These are phyloP conservation scores for Sebastolobus alascanus DNA, from an alignment of 2,797 vertebrate genomes.

Conservation along the genomic window DNA sequence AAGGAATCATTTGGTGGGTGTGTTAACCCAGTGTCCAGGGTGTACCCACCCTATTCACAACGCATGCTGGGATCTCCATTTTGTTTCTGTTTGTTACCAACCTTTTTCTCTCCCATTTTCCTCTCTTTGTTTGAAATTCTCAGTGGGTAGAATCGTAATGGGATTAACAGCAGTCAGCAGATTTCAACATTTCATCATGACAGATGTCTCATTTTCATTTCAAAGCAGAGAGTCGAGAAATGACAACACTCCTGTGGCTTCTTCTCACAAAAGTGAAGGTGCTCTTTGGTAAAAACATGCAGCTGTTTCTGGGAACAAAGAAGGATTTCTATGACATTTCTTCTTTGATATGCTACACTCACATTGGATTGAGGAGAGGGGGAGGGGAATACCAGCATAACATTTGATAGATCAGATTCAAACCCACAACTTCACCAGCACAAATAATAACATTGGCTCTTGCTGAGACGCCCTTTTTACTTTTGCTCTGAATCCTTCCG, in stretches of 20 bases:
- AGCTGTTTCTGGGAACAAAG: conserved; percentile 5
- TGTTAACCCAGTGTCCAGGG: rapidly evolving
- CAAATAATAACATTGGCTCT: background rate
- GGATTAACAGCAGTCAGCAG: conserved; percentile 25
- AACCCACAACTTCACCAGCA: conserved; percentile 6
- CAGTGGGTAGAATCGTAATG: background rate
- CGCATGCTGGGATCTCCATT: conserved; percentile 11
- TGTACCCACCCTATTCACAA: background rate
- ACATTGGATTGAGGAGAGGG: background rate
- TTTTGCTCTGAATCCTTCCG: conserved; percentile 15
- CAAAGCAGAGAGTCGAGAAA: conserved; percentile 2
- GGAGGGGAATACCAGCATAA: background rate
- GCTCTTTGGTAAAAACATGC: conserved; percentile 5
- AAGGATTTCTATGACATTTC: background rate
- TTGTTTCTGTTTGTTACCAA: conserved; percentile 4
- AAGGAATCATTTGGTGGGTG: background rate
- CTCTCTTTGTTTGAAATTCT: background rate
- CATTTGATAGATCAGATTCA: conserved; percentile 11
- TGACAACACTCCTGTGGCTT: conserved; percentile 12
- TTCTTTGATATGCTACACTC: background rate
- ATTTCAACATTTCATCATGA: conserved; percentile 31
- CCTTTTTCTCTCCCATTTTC: background rate
- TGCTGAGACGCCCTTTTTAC: background rate
- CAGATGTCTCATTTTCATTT: conserved; percentile 49
- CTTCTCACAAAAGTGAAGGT: background rate